phyloP scores from a whole-genome alignment of 1,140 invertebrate genomes.

The Hesperophylax magnus region DNA sequence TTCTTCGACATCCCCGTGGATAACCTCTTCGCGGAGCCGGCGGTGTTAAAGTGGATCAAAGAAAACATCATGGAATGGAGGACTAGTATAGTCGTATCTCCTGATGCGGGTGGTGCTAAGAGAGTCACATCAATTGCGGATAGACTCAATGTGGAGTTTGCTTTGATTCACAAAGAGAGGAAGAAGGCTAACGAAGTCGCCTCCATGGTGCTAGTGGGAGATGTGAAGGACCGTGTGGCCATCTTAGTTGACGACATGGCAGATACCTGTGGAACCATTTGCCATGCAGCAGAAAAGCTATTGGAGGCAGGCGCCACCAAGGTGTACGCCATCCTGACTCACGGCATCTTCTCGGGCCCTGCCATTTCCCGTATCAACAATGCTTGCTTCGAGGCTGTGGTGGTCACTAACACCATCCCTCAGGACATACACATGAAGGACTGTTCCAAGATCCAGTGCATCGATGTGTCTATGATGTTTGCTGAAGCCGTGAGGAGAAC shows the following conservation, averaged over 20 bases:
- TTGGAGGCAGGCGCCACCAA: constrained; percentile 96
- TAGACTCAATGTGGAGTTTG: constrained; percentile 97
- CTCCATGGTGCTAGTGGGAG: constrained; percentile 98
- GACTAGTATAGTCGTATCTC: constrained; percentile 98
- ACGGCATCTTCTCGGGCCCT: constrained; percentile 98
- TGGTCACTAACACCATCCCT: constrained; percentile 99
- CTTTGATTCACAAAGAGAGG: constrained; percentile 98
- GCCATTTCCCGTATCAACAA: constrained; percentile 97
- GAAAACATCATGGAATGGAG: constrained; percentile 98
- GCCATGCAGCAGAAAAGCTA: constrained; percentile 97
- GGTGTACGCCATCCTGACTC: constrained; percentile 98
- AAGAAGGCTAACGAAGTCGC: constrained; percentile 99
- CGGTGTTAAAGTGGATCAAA: constrained; percentile 99
- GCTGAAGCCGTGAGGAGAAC: constrained; percentile 97
- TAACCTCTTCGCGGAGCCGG: constrained; percentile 98
- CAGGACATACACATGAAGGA: constrained; percentile 98
- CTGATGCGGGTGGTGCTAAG: constrained; percentile 99
- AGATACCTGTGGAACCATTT: constrained; percentile 99
- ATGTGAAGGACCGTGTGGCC: constrained; percentile 96
- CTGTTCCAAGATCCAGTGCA: constrained; percentile 94
- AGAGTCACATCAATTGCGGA: constrained; percentile 80
- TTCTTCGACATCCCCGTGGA: constrained; percentile 78
- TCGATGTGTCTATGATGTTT: constrained; percentile 99
- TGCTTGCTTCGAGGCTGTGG: constrained; percentile 97
- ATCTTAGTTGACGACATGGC: constrained; percentile 99